Base-by-base conservation (phyloP, 2,888 invertebrate species). In the Eupithecia dodoneata region DNA sequence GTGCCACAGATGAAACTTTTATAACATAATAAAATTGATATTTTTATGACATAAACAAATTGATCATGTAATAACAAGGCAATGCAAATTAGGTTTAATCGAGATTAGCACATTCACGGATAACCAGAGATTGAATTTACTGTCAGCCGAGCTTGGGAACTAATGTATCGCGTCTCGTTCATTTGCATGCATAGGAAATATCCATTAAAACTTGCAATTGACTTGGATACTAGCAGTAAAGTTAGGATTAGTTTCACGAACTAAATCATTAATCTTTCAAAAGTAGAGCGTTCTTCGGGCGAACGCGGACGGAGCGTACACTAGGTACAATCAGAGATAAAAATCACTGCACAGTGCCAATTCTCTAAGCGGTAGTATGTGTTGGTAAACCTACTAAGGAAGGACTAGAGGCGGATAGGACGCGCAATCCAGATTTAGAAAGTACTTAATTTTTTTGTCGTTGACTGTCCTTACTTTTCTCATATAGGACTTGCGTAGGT, bases 221-320 rank as follows among this genome's bases (percentile, higher is more conserved):
- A 87, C 90, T 90, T 84, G 84, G 86, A 87, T 84, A 86, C 85
- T 86, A 83, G 84, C 85, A 83, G 83, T 84, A 79, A 88, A 91
- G 88, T 93, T 92, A 81, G 85, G 87, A 90, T 92, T 90, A 90
- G 90, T 90, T 93, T 86, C 81, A 83, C 83, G 86, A 87, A 88
- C 87, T 88, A 88, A 89, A 91, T 91, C 92, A 92, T 93, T 92
- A 92, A 93, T 92, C 92, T 91, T 90, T 88, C 84, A 87, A 85
- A 87, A 83, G 81, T 81, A 79, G 77, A 76, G 69, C 73, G 79
- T 79, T 83, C 81, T 81, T 81, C 80, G 73, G 44, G 42, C 70
- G 47, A 74, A 47, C 18, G 74, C 74, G 72, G 79, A 79, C 77
- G 80, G 74, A 59, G 70, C 47, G 70, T 66, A 42, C 66, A 15